These are phyloP conservation scores for Centropus unirufus DNA, from an alignment of 2,113 vertebrate genomes.

Conservation along the genomic window DNA sequence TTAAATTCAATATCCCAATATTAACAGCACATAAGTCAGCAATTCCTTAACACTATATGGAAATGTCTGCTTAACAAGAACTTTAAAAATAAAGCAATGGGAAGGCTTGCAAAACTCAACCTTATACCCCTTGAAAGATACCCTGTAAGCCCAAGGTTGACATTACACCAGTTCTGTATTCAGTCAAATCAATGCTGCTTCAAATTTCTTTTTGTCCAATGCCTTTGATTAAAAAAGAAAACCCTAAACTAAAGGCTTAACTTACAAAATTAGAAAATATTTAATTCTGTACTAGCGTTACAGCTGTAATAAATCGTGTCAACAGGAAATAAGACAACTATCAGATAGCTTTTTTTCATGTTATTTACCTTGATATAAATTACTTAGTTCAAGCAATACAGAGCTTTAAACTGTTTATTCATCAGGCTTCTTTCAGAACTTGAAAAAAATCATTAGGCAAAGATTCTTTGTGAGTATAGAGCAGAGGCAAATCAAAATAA, in stretches of 20 bases:
- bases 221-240: neutral
- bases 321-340: neutral
- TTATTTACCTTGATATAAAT: neutral
- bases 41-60: neutral
- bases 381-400: neutral
- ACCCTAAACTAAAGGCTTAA: neutral
- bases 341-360: neutral
- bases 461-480: neutral
- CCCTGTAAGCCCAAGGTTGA: neutral
- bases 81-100: conserved; percentile 10
- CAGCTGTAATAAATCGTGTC: neutral
- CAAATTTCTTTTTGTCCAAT: neutral
- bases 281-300: neutral
- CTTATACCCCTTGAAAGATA: neutral
- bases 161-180: neutral
- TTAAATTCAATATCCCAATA: neutral
- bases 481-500: neutral
- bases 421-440: neutral
- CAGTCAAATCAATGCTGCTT: neutral
- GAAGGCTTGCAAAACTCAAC: neutral
- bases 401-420: neutral
- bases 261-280: neutral
- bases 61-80: neutral
- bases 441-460: neutral
- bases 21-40: neutral